Base-by-base conservation (phyloP, 2,113 vertebrate species). In the Tupaia chinensis region DNA sequence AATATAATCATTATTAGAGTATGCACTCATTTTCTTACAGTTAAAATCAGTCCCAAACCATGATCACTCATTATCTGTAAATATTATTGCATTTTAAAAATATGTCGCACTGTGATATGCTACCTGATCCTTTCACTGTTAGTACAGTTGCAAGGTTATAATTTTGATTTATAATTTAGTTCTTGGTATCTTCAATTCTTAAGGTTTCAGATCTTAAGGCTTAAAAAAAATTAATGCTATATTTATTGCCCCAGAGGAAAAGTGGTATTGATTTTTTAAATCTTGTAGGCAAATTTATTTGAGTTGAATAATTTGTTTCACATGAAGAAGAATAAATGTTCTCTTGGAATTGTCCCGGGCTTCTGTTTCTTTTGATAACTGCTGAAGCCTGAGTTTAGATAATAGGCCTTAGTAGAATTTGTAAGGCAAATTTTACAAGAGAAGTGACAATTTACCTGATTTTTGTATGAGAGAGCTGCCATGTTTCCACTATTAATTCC, bases 401-500 rank as follows among this genome's bases (percentile, higher is more conserved):
- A 77, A 29, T 65, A 89, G 53, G 32, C 5, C 87, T 98, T 80
- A 70, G 32, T 56, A 88, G 66, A 54, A 97, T 60, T 89, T 95
- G 27, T 96, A 87, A 97, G 96, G 87, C 60, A 89, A 70, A 58
- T 74, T 85, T 98, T 96, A 34, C 61, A 96, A 97, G 15, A 94
- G 68, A 90, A 97, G 72, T 86, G 96, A 93, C 91, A 96, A 68
- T 97, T 97, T 97, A 97, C 94, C 95, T 97, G 89, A 88, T 90
- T 97, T 93, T 91, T 96, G 0, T 83, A 70, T 4, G 44, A 91
- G 10, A 95, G 73, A 96, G 20, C 53, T 94, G 66, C 72, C 61
- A 25, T 23, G 10, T 94, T 96, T 96, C 86, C 74, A 54, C 96
- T 95, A 29, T 95, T 97, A 95, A 97, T 98, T 97, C 93, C 93